Base-by-base conservation (phyloP, 1,140 invertebrate genomes). In the Zaprionus vittiger region DNA sequence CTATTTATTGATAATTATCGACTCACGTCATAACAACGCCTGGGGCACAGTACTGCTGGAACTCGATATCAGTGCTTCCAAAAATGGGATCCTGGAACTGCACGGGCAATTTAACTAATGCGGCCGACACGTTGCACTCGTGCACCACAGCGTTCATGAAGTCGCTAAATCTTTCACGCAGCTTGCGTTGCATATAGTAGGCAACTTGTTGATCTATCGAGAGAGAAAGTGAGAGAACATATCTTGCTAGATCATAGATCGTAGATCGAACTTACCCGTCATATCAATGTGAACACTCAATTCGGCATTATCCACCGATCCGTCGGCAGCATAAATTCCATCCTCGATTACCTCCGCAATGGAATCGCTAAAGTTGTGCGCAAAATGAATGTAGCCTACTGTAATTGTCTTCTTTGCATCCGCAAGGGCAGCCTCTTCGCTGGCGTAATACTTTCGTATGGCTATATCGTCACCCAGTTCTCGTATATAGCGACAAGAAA, bases 31-130 rank as follows among this genome's bases (percentile, higher is more conserved):
- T 92, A 61, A 96, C 93, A 47, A 97, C 95, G n/a, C 96, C 96
- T 0, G 97, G 97, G 0, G 95, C 95, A 94, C 97, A 96, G 91
- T 96, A 98, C 17, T 95, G 94, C 1, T 95, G 94, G 83, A 96
- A 96, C 54, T 95, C 95, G 2, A 95, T 94, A 38, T 97, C 93
- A 47, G 93, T 85, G 0, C 86, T 92, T 11, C 97, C 97, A 92
- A 95, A 97, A 14, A 98, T 93, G 0, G 96, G 96, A 9, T 95
- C 93, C 73, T 95, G 94, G 80, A 97, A 95, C 92, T 95, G 91
- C 1, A 96, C 90, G 0, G 96, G 96, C 22, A 94, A 84, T 62
- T 95, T 93, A 0, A 93, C 94, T 1, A 95, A 87, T 66, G 94
- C 94, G 17, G 93, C 81, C 0, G 95, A 90, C 14, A 94, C 93